Evolutionary conservation across 2,113 vertebrate species (phyloP).

Genomic region (Chionodraco myersi): DNA sequence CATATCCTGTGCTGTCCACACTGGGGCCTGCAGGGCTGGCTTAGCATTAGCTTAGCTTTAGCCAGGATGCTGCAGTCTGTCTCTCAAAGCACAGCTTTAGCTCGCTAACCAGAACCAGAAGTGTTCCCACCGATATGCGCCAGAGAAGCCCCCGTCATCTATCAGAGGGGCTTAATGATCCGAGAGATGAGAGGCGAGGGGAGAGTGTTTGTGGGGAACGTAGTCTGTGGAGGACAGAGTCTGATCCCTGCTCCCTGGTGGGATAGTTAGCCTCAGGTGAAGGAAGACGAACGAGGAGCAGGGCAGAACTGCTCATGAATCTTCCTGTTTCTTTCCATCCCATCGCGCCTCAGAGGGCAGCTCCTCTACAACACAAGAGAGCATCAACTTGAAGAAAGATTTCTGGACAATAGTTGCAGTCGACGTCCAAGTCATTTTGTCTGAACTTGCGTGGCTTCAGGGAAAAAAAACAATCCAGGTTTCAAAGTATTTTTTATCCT

Average conservation of each 20-base stretch:
- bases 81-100: conserved; percentile 71
- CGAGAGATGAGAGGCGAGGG: conserved; percentile 44
- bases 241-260: conserved; percentile 70
- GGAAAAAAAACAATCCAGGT: not conserved
- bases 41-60: conserved; percentile 71
- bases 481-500: conserved; percentile 26
- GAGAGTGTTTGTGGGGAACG: conserved; percentile 52
- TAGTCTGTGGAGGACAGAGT: conserved; percentile 42
- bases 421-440: conserved; percentile 15
- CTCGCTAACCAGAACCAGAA: conserved; percentile 90
- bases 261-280: conserved; percentile 76
- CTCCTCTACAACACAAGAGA: conserved; percentile 1
- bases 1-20: conserved; percentile 42
- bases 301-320: conserved; percentile 74
- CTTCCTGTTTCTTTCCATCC: conserved; percentile 61
- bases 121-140: conserved; percentile 83
- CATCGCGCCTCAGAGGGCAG: conserved; percentile 35
- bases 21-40: conserved; percentile 49
- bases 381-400: not conserved
- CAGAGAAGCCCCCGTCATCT: conserved; percentile 84
- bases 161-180: conserved; percentile 82
- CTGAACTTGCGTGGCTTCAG: conserved; percentile 21
- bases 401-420: conserved; percentile 19
- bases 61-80: conserved; percentile 59
- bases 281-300: conserved; percentile 77